Evolutionary conservation across 1,140 invertebrate genomes (phyloP).

Genomic region (Oedothorax gibbosus): DNA sequence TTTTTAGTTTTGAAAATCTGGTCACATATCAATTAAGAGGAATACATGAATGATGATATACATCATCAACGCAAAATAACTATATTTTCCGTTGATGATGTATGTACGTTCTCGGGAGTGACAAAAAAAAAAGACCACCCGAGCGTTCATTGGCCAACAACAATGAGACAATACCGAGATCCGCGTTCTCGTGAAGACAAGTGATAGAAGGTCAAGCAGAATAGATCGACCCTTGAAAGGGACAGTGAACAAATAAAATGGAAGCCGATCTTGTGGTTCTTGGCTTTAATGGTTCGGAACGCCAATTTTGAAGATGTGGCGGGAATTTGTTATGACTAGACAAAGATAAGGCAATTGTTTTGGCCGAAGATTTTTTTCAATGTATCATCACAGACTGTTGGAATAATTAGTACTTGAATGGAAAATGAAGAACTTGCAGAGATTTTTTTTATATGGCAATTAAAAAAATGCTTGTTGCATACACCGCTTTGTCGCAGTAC

Average conservation of each 20-base stretch:
- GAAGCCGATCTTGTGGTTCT: neutral
- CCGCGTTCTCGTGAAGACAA: neutral
- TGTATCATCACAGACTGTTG: too few relatives aligned
- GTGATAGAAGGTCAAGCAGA: conserved; percentile 32
- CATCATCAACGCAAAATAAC: too few relatives aligned
- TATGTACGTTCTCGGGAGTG: neutral
- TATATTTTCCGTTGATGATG: neutral
- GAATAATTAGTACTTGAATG: too few relatives aligned
- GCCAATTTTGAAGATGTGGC: neutral
- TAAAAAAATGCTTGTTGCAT: too few relatives aligned
- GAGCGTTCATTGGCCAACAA: conserved; percentile 10
- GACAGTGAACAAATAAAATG: too few relatives aligned
- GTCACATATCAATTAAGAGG: too few relatives aligned
- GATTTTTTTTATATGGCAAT: too few relatives aligned
- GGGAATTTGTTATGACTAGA: neutral
- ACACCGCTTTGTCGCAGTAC: too few relatives aligned
- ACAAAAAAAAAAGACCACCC: conserved; percentile 1
- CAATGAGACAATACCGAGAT: conserved; percentile 46
- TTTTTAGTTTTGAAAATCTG: too few relatives aligned
- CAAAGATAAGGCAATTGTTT: neutral
- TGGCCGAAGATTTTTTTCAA: too few relatives aligned
- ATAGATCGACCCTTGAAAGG: conserved; percentile 12
- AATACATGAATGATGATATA: too few relatives aligned
- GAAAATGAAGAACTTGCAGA: too few relatives aligned
- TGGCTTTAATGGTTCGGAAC: conserved; percentile 44